Conservation (phyloP, 2,888 invertebrate species). For the Tetragnatha montana region DNA sequence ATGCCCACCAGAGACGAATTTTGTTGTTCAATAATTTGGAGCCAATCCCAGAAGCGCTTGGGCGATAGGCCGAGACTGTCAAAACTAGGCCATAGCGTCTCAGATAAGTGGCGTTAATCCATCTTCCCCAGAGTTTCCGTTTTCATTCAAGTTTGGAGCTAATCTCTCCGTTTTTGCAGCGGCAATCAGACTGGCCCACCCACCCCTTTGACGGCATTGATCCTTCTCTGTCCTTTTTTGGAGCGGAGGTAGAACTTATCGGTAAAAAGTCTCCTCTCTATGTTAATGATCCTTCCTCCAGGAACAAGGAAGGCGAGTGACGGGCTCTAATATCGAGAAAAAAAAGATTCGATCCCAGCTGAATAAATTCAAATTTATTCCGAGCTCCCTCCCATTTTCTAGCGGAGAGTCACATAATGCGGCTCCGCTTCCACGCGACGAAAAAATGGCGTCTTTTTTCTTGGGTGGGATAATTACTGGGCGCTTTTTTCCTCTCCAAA, state of each 20-base stretch:
- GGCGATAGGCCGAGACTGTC: too few relatives aligned
- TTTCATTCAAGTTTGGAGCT: too few relatives aligned
- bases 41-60: too few relatives aligned
- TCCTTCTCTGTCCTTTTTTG: too few relatives aligned
- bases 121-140: too few relatives aligned
- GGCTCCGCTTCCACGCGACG: slow-evolving; percentile 45
- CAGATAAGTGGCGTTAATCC: too few relatives aligned
- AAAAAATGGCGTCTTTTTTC: slow-evolving; percentile 53
- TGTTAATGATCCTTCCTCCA: slow-evolving; percentile 61
- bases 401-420: slow-evolving; percentile 61
- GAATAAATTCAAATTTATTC: slow-evolving; percentile 71
- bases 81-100: too few relatives aligned
- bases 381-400: slow-evolving; percentile 61
- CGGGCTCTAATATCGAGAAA: slow-evolving; percentile 42
- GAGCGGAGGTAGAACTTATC: slow-evolving; percentile 26
- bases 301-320: slow-evolving; percentile 31
- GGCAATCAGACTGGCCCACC: too few relatives aligned
- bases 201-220: too few relatives aligned
- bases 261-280: slow-evolving; percentile 49
- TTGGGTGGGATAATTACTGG: slow-evolving; percentile 57
- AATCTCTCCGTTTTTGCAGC: too few relatives aligned
- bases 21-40: too few relatives aligned
- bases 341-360: slow-evolving; percentile 62
- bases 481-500: slow-evolving; percentile 57
- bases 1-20: too few relatives aligned